Evolutionary conservation across 1,140 invertebrate species (phyloP).

Genomic region (Eumaeus atala): DNA sequence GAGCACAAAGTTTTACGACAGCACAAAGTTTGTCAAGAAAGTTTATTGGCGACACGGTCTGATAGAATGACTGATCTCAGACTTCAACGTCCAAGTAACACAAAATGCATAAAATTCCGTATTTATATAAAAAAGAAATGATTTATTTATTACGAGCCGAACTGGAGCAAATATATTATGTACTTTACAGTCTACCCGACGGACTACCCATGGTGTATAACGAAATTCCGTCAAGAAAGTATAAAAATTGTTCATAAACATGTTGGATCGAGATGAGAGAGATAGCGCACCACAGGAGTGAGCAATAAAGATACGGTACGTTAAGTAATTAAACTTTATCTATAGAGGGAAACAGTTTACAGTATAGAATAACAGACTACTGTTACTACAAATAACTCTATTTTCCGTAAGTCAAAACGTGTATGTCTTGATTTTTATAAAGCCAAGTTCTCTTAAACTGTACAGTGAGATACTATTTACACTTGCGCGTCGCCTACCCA

Average conservation of each 20-base stretch:
- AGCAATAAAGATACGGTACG: slow-evolving; percentile 43
- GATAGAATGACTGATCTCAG: slow-evolving; percentile 40
- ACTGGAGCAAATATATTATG: slow-evolving; percentile 4
- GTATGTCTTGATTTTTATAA: too few relatives aligned
- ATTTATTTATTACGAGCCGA: slow-evolving; percentile 2
- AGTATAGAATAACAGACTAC: slow-evolving; percentile 20
- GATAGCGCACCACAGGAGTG: slow-evolving; percentile 44
- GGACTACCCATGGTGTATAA: slow-evolving; percentile 34
- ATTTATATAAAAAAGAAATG: too few relatives aligned
- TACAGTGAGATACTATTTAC: too few relatives aligned
- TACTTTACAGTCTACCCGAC: slow-evolving; percentile 4
- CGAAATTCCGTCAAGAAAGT: slow-evolving; percentile 36
- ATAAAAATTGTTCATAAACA: slow-evolving; percentile 41
- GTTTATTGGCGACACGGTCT: slow-evolving; percentile 48
- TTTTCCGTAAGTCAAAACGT: background rate
- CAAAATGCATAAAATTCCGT: slow-evolving; percentile 1
- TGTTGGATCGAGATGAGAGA: slow-evolving; percentile 32
- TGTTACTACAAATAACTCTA: slow-evolving; percentile 23
- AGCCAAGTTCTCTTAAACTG: too few relatives aligned
- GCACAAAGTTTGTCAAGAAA: slow-evolving; percentile 26
- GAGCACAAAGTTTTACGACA: background rate
- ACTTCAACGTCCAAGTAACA: slow-evolving; percentile 30
- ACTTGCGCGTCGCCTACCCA: too few relatives aligned
- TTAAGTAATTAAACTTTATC: slow-evolving; percentile 46
- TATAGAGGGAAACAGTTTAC: slow-evolving; percentile 27